These are phyloP conservation scores for Druon quercuslanigerum DNA, from an alignment of 1,140 invertebrate species.

Conservation along the genomic window DNA sequence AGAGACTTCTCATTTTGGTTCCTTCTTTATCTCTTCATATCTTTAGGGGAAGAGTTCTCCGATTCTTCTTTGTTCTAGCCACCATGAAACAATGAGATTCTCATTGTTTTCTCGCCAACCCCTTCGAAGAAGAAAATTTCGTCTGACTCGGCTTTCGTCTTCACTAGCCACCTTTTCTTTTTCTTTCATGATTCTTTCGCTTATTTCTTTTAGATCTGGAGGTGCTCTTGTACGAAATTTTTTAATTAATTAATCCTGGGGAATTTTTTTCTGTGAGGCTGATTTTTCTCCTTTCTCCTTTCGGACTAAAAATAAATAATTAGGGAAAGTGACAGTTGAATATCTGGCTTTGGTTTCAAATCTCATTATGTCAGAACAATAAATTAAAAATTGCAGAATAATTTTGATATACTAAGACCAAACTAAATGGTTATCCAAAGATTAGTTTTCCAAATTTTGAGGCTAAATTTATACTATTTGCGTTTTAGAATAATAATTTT, in stretches of 20 bases:
- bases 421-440: too few species aligned
- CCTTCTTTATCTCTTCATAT: constrained; percentile 18
- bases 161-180: not conserved
- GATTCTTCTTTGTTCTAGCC: constrained; percentile 45
- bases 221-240: not conserved
- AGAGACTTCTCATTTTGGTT: constrained; percentile 25
- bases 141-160: constrained; percentile 22
- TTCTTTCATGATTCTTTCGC: not conserved
- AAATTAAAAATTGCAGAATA: too few species aligned
- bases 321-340: not conserved
- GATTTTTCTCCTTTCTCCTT: not conserved
- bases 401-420: too few species aligned
- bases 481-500: too few species aligned
- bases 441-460: too few species aligned
- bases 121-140: constrained; percentile 32
- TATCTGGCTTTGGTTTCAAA: too few species aligned
- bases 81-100: constrained; percentile 49
- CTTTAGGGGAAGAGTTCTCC: constrained; percentile 21
- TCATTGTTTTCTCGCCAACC: constrained; percentile 43
- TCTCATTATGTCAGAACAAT: too few species aligned
- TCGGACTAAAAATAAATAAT: not conserved
- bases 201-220: not conserved
- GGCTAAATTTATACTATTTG: too few species aligned
- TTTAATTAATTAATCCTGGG: constrained; percentile 19
- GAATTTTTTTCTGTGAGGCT: not conserved